Evolutionary conservation across 2,113 vertebrate genomes (phyloP).

Genomic region (Psittacara wagleri): DNA sequence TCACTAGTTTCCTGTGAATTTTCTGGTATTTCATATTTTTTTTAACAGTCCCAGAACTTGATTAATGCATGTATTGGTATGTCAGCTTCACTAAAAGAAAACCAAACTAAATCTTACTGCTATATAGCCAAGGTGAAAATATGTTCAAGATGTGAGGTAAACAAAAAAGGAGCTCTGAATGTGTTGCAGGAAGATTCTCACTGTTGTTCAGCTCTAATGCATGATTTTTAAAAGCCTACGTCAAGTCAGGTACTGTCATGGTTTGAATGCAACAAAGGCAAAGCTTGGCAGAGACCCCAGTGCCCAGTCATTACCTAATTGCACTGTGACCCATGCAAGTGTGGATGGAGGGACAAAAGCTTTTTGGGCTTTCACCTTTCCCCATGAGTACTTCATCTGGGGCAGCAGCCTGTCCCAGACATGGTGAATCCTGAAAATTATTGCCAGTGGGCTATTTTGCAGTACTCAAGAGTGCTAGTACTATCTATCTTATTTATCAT

Average conservation of each 20-base stretch:
- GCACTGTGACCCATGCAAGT: accelerated
- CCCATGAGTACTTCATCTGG: background rate
- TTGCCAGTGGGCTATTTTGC: background rate
- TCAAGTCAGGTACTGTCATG: background rate
- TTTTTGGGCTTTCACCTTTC: background rate
- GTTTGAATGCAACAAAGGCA: background rate
- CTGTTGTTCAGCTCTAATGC: background rate
- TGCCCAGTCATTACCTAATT: background rate
- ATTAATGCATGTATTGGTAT: background rate
- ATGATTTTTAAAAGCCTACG: background rate
- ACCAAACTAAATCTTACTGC: background rate
- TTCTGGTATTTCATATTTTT: background rate
- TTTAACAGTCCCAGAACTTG: background rate
- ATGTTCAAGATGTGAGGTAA: background rate
- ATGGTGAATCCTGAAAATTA: background rate
- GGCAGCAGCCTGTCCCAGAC: background rate
- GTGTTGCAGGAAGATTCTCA: background rate
- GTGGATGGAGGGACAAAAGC: background rate
- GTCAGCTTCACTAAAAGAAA: background rate
- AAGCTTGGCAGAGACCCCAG: background rate
- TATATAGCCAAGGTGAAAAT: background rate
- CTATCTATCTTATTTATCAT: background rate
- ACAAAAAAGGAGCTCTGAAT: background rate
- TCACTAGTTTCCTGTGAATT: background rate
- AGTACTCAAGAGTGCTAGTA: background rate